Evolutionary conservation across 2,797 vertebrate species (phyloP), one percentile per base, ranked within the genome.

Genomic region (Novumbra hubbsi): DNA sequence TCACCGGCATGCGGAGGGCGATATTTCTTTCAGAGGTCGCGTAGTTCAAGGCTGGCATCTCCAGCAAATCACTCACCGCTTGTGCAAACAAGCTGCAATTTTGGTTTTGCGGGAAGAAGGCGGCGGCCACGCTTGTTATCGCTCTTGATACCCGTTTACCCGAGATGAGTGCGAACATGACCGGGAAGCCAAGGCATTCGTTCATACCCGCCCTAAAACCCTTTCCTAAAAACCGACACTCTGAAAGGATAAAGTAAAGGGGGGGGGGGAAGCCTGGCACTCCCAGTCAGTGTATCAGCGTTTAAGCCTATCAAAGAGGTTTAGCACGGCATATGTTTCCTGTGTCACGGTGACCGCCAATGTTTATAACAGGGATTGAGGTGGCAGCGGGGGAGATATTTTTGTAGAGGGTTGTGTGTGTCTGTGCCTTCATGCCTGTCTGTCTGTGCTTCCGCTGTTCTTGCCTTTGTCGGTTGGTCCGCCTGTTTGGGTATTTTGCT

Each of bases 11-110:
- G 27, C 11, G 76, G 73, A 82, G 75, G 73, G 55, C 60, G 28
- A 80, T 49, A 73, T 78, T 81, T 76, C 80, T 81, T 79, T 87
- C 79, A 75, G 62, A 83, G 88, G 84, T 87, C 81, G 76, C 7
- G 69, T 41, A 81, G 80, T 78, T 84, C 82, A 83, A 55, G 57
- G 48, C 38, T 30, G 9, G 79, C 77, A 68, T 65, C 5, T 81
- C 50, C 69, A 84, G 79, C 81, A 77, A 76, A 87, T 86, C 80
- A 82, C 76, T 81, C 77, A 32, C 52, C 41, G 11, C 41, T 45
- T 12, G 70, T 71, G 73, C 34, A 67, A 64, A 32, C 28, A 70
- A 52, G 48, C 48, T 68, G 66, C n/a, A 45, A 41, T 68, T 45
- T 41, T 68, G 65, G 12, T 67, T 38, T n/a, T 21, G 7, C 38